Evolutionary conservation across 1,140 invertebrate species (phyloP).

Genomic region (Sitophilus oryzae): DNA sequence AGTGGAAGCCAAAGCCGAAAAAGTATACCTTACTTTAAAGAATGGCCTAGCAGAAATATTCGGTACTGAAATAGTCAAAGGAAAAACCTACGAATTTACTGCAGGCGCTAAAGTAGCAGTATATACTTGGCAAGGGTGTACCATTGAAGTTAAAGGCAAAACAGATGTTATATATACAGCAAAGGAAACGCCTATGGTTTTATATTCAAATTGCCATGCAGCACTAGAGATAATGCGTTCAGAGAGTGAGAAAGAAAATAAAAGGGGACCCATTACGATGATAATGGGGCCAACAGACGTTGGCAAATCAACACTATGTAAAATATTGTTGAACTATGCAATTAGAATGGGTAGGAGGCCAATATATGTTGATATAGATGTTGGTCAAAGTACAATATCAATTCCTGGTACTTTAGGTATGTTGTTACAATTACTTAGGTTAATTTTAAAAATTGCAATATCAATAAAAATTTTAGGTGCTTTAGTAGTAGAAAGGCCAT

Average conservation of each 20-base stretch:
- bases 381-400: slow-evolving; percentile 90
- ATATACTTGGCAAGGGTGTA: slow-evolving; percentile 94
- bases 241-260: slow-evolving; percentile 68
- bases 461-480: slow-evolving; percentile 53
- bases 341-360: slow-evolving; percentile 79
- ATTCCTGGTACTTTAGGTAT: slow-evolving; percentile 85
- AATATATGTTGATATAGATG: slow-evolving; percentile 93
- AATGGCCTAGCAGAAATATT: slow-evolving; percentile 91
- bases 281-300: slow-evolving; percentile 93
- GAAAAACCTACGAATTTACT: slow-evolving; percentile 86
- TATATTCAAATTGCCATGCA: slow-evolving; percentile 93
- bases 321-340: slow-evolving; percentile 90
- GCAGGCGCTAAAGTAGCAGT: slow-evolving; percentile 91
- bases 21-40: slow-evolving; percentile 78
- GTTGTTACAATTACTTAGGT: slow-evolving; percentile 10
- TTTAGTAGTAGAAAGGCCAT: slow-evolving; percentile 82
- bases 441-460: neutral
- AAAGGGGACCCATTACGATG: slow-evolving; percentile 77
- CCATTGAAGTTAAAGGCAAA: slow-evolving; percentile 73
- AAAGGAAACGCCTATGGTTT: slow-evolving; percentile 93
- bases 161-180: slow-evolving; percentile 91
- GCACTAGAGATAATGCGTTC: slow-evolving; percentile 85
- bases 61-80: slow-evolving; percentile 92
- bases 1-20: slow-evolving; percentile 82
- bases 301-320: slow-evolving; percentile 89